A percentile compares a stretch with the other conserved stretches of the same genome.
Conservation (phyloP, 2,113 vertebrate species). For the Brienomyrus longianalis region DNA sequence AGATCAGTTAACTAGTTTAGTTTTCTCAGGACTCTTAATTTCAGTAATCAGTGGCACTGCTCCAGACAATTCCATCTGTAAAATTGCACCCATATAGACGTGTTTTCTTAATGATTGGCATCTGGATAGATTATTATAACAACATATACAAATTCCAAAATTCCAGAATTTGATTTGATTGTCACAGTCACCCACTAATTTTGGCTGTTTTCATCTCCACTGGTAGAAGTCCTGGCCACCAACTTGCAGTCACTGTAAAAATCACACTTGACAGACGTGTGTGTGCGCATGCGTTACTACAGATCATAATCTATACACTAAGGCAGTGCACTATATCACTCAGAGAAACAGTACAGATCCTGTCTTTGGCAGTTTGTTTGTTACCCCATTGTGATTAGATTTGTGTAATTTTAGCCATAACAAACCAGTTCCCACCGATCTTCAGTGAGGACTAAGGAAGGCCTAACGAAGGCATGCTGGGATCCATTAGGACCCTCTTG, state of each 20-base stretch:
- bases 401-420: slow-evolving; percentile 13
- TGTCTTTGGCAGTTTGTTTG: slow-evolving; percentile 26
- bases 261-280: background rate
- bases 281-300: background rate
- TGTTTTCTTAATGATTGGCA: background rate
- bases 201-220: background rate
- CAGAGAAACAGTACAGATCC: background rate
- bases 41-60: background rate
- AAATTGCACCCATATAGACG: background rate
- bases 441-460: slow-evolving; percentile 29
- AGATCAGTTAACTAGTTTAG: background rate
- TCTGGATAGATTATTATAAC: background rate
- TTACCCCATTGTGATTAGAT: background rate
- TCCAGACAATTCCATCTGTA: too few species aligned
- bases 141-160: background rate
- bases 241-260: background rate
- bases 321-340: background rate
- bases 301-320: background rate
- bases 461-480: background rate
- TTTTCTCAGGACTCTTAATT: background rate
- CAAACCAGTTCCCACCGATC: slow-evolving; percentile 30
- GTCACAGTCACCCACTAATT: background rate
- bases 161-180: background rate
- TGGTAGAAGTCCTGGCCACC: background rate
- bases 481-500: background rate